Base-by-base conservation (phyloP, 1,140 invertebrate species). In the Euglossa dilemma region DNA sequence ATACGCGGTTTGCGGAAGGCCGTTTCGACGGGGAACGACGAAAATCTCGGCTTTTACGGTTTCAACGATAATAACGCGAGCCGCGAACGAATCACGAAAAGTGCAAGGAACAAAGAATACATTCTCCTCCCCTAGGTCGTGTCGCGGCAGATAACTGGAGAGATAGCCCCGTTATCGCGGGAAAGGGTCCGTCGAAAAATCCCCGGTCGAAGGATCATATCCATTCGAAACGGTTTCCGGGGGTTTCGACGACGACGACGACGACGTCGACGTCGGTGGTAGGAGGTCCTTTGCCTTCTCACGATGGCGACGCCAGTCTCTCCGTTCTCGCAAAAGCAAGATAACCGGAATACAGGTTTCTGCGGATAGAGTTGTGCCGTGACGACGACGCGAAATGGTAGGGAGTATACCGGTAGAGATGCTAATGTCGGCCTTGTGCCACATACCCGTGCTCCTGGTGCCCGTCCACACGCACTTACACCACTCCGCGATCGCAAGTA, bases 341-440 rank as follows among this genome's bases (percentile, higher is more conserved):
- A 93, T 93, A 94, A 91, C 91, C 90, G 91, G 92, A 92, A 93
- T 92, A 93, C 90, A 91, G 91, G 93, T 92, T 93, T 92, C 89
- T 88, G 87, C 87, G 92, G 90, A 93, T 93, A 92, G 91, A 93
- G 92, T 90, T 92, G 91, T 92, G 93, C 89, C 79, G 89, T 90
- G 90, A 85, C 85, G 76, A 70, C 71, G 56, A 72, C 70, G 70
- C 85, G 64, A 83, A 89, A 86, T 92, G 90, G 93, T 90, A 91
- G 92, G 92, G 90, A 92, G 87, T 92, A 92, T 94, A 94, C 93
- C 93, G 93, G 93, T 94, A 94, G 93, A 94, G 93, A 94, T 94
- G 93, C 93, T 94, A 94, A 94, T 94, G 90, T 87, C 93, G 93
- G 93, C 93, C 93, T 94, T 94, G 93, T 94, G 93, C 93, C 91